Base-by-base conservation (phyloP, 2,797 vertebrate genomes). In the Spatula clypeata region DNA sequence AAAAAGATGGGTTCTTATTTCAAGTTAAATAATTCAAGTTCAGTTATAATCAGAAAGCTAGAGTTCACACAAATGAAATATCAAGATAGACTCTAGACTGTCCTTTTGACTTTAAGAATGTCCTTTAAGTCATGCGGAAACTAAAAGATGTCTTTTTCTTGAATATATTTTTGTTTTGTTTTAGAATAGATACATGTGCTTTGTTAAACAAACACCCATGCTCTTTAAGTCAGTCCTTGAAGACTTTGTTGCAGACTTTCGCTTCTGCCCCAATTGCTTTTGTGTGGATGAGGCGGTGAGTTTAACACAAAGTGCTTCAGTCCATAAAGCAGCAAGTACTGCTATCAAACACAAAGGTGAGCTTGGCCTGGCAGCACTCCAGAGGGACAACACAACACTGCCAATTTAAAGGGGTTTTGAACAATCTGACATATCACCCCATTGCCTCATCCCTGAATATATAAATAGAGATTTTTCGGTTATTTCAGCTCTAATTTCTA, bases 101-200 rank as follows among this genome's bases (percentile, higher is more conserved):
- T 16, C 5, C 1, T 40, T 51, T 1, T 79, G 16, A 24, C 31
- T 86, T 67, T 34, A 67, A 77, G 13, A 71, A 90, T 32, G 7
- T 5, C 12, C 8, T 2, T 62, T 77, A 71, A 77, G 10, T 69
- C 6, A 29, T 29, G 3, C 19, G 29, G 27, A 75, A 47, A 65
- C 3, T 44, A 38, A 11, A 66, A 32, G 16, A 8, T 55, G 15
- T 1, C 4, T 83, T 82, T 74, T 64, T 40, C 2, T 57, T 42
- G 23, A 23, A 10, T 6, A 27, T 27, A 36, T 55, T 75, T 90
- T 40, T 34, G 13, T 5, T 10, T 3, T 49, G 17, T 53, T 71
- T 79, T 60, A 47, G 11, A 2, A 16, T 11, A 74, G 7, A 11
- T 14, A 31, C 2, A 26, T 4, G 10, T 1, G 0, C 44, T 73